Conservation (phyloP, 2,113 vertebrate genomes). For the Siniperca chuatsi region DNA sequence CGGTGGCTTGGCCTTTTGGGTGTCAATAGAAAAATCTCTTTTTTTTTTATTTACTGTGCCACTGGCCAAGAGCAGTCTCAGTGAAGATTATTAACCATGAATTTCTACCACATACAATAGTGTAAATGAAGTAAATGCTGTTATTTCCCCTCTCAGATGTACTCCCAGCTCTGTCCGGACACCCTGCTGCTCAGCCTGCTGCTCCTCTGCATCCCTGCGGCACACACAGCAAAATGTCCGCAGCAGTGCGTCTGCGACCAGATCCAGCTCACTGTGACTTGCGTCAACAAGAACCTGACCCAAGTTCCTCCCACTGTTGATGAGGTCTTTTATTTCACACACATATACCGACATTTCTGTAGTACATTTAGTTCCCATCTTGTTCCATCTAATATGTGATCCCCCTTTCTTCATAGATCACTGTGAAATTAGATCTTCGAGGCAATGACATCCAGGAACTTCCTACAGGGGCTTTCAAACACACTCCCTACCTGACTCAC, state of each 20-base stretch:
- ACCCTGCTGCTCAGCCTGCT: slow-evolving; percentile 43
- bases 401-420: slow-evolving; percentile 81
- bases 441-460: slow-evolving; percentile 87
- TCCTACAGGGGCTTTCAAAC: slow-evolving; percentile 83
- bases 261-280: slow-evolving; percentile 86
- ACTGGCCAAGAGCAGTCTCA: background rate
- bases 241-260: slow-evolving; percentile 89
- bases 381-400: background rate
- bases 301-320: slow-evolving; percentile 86
- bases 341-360: background rate
- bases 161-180: slow-evolving; percentile 27
- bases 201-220: slow-evolving; percentile 41
- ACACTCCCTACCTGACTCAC: slow-evolving; percentile 89
- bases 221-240: slow-evolving; percentile 84
- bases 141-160: slow-evolving; percentile 60
- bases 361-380: background rate
- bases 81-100: background rate
- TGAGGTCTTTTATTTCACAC: slow-evolving; percentile 83
- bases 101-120: background rate
- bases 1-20: background rate
- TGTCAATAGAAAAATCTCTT: too few relatives aligned
- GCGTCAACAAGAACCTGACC: slow-evolving; percentile 88
- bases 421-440: slow-evolving; percentile 89
- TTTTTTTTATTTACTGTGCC: background rate
- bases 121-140: background rate